Conservation (phyloP, 2,113 vertebrate species). For the Tetraodon nigroviridis region DNA sequence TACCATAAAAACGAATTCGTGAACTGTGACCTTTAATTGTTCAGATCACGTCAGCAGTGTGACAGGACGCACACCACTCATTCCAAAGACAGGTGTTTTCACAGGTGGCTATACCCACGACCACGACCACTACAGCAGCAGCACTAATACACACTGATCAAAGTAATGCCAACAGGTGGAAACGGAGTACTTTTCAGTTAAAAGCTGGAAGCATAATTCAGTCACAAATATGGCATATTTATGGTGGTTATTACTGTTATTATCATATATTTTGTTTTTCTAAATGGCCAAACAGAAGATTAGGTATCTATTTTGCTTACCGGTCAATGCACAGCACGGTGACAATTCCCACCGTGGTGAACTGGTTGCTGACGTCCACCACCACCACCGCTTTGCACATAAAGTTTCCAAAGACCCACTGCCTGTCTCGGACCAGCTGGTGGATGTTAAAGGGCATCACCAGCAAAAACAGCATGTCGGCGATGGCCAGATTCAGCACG, state of each 20-base stretch:
- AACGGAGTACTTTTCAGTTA: background rate
- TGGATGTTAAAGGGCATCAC: constrained; percentile 83
- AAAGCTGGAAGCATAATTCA: too few relatives aligned
- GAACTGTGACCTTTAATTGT: constrained; percentile 18
- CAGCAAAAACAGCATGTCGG: constrained; percentile 78
- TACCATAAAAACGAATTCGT: constrained; percentile 13
- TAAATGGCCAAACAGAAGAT: background rate
- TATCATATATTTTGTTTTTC: background rate
- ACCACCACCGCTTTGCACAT: constrained; percentile 81
- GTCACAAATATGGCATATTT: too few relatives aligned
- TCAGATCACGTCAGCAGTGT: constrained; percentile 15
- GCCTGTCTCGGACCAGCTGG: constrained; percentile 77
- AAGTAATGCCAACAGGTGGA: background rate
- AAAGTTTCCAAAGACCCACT: constrained; percentile 80
- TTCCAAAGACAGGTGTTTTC: too few relatives aligned
- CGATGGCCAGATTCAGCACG: constrained; percentile 77
- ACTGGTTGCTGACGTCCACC: constrained; percentile 81
- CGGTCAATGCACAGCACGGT: constrained; percentile 79
- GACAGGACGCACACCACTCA: background rate
- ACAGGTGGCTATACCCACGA: background rate
- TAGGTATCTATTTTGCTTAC: constrained; percentile 49
- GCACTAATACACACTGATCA: background rate
- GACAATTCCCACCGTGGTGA: constrained; percentile 79
- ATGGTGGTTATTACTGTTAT: background rate
- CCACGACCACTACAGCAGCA: background rate